Conservation (phyloP, 2,113 vertebrate genomes). For the Mirounga angustirostris region DNA sequence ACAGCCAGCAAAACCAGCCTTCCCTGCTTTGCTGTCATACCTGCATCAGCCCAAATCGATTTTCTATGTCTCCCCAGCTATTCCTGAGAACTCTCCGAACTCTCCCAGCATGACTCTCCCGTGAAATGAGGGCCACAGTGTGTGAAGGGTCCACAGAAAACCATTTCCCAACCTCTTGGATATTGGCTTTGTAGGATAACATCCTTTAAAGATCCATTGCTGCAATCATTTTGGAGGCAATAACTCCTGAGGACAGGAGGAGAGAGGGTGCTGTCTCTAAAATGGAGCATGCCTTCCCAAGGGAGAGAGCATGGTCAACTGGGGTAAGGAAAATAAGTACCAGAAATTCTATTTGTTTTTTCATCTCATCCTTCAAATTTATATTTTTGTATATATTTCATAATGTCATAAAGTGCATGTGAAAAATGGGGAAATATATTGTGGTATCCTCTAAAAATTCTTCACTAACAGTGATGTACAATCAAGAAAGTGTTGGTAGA, state of each 20-base stretch:
- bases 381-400: not conserved
- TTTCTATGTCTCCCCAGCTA: no score
- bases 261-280: not conserved
- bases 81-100: no score
- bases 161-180: not conserved
- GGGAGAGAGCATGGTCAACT: not conserved
- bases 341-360: not conserved
- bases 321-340: not conserved
- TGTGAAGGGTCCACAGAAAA: not conserved
- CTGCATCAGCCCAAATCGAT: no score
- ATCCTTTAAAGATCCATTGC: not conserved
- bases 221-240: not conserved
- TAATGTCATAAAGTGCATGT: not conserved
- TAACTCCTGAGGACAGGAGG: not conserved
- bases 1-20: no score
- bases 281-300: not conserved
- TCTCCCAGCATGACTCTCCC: no score
- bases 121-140: no score
- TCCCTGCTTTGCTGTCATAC: no score
- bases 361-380: not conserved
- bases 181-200: not conserved
- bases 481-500: not conserved
- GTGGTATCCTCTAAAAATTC: no score
- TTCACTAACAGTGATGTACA: not conserved
- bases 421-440: not conserved